Conservation (phyloP, 2,888 invertebrate species). For the Ophion ellenae region DNA sequence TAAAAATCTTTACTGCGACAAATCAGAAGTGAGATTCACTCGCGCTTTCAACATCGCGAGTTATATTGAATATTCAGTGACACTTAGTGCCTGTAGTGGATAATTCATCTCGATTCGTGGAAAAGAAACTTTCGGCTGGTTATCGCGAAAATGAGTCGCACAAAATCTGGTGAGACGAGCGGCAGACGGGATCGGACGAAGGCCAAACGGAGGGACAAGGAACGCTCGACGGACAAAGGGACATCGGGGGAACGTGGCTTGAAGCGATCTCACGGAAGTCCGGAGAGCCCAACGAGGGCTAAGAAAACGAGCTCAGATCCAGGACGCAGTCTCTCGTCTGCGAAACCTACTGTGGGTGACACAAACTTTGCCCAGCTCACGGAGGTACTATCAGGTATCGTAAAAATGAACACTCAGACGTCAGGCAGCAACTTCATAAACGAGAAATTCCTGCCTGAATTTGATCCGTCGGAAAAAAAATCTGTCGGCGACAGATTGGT, state of each 20-base stretch:
- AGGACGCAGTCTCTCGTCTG: neutral
- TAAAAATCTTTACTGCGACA: too few species aligned
- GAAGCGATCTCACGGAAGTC: too few species aligned
- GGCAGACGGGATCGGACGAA: neutral
- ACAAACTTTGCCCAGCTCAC: constrained; percentile 53
- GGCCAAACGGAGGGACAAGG: neutral
- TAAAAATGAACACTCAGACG: constrained; percentile 41
- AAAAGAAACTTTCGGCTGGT: neutral
- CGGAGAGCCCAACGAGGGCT: too few species aligned
- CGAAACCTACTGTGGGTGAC: neutral
- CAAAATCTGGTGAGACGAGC: neutral
- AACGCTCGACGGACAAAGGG: too few species aligned
- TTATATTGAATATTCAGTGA: neutral
- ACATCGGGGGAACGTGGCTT: too few species aligned
- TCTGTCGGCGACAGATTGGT: constrained; percentile 60
- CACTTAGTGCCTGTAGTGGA: neutral
- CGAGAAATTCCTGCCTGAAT: constrained; percentile 67
- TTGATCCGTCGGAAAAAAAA: constrained; percentile 56
- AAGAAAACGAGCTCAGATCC: too few species aligned
- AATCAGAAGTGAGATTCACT: too few species aligned
- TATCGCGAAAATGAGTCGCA: constrained; percentile 2
- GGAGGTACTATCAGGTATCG: constrained; percentile 51
- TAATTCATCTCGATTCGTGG: neutral
- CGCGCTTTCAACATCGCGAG: too few species aligned
- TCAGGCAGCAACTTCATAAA: constrained; percentile 57